Percentiles rank a stretch among this genome's conserved stretches.
phyloP scores from a whole-genome alignment of 2,113 vertebrate species.

The Sinocyclocheilus rhinocerous region DNA sequence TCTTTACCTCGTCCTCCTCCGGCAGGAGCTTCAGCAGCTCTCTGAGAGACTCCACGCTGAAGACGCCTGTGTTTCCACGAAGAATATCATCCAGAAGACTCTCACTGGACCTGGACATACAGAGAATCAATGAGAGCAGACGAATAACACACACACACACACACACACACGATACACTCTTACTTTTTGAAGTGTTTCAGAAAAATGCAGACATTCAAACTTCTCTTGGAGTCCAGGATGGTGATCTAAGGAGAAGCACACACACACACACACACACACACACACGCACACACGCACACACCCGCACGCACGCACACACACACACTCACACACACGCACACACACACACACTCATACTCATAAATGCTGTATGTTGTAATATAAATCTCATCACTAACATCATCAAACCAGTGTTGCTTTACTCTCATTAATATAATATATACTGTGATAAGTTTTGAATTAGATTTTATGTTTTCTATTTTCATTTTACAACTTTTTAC shows the following conservation, averaged over 20 bases:
- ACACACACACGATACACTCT: conserved; percentile 44
- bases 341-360: conserved; percentile 28
- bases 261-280: conserved; percentile 4
- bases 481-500: too few relatives aligned
- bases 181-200: conserved; percentile 97
- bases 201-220: conserved; percentile 93
- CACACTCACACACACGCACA: conserved; percentile 12
- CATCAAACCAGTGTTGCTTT: not conserved
- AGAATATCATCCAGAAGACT: conserved; percentile 85
- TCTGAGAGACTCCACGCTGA: conserved; percentile 81
- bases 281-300: conserved; percentile 13
- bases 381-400: too few relatives aligned
- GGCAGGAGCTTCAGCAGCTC: conserved; percentile 91
- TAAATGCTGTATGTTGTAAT: not conserved
- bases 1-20: conserved; percentile 87
- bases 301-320: conserved; percentile 15
- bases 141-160: not conserved
- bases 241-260: conserved; percentile 74
- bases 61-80: conserved; percentile 80
- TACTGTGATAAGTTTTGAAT: not conserved
- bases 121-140: not conserved
- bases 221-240: conserved; percentile 89
- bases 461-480: too few relatives aligned
- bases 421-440: too few relatives aligned
- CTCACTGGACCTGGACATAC: conserved; percentile 81